Evolutionary conservation across 2,888 invertebrate species (phyloP).

Genomic region (Cantharis lateralis): DNA sequence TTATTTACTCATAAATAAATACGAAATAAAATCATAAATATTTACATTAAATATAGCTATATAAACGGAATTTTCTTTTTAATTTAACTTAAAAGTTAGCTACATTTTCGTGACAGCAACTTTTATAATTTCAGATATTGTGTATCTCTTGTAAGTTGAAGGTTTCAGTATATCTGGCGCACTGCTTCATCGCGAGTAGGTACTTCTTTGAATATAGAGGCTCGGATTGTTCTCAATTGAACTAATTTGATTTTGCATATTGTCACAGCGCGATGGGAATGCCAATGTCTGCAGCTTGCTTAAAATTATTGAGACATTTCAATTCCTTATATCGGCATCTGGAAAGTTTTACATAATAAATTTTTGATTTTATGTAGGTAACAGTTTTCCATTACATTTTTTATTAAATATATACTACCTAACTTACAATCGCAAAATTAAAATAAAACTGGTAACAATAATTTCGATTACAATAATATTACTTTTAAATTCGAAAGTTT

Average conservation of each 20-base stretch:
- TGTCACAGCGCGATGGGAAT: conserved; percentile 25
- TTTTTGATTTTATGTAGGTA: background rate
- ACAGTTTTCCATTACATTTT: background rate
- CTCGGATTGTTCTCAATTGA: conserved; percentile 22
- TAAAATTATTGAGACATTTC: conserved; percentile 25
- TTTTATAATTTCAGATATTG: background rate
- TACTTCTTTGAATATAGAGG: conserved; percentile 15
- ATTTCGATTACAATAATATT: background rate
- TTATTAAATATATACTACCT: background rate
- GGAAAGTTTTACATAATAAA: background rate
- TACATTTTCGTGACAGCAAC: background rate
- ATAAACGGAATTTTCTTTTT: background rate
- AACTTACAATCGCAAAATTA: background rate
- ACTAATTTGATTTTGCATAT: conserved; percentile 30
- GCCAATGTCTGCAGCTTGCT: conserved; percentile 7
- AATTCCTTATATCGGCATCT: background rate
- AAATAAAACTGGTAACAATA: background rate
- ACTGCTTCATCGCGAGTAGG: conserved; percentile 9
- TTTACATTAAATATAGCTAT: background rate
- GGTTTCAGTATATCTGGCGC: background rate
- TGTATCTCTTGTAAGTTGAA: background rate
- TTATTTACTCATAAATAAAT: background rate
- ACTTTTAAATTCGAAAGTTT: background rate
- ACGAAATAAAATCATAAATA: background rate
- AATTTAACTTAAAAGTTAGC: background rate